Base-by-base conservation (phyloP, 2,888 invertebrate genomes). In the Leptinotarsa juncta region DNA sequence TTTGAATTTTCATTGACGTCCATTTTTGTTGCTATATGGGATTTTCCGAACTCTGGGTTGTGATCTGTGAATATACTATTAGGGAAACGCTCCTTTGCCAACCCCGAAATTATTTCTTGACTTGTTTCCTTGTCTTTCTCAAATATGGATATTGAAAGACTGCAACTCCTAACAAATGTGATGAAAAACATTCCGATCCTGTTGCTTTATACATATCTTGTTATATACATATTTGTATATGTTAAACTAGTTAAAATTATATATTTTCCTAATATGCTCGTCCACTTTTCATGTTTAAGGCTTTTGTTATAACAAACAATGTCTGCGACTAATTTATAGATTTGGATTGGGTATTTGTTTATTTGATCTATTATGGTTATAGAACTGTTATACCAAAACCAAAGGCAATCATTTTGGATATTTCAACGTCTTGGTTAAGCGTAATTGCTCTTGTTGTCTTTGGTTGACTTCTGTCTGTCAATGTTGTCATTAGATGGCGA, bases 271-370 rank as follows among this genome's bases (percentile, higher is more conserved):
- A 77, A 75, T 76, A 77, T 70, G 71, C 73, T 75, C 72, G 76
- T 78, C 73, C 75, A 70, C 73, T 75, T 79, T 79, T 18, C 79
- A 80, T 83, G 81, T 84, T 81, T 81, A 81, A 83, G 82, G 86
- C 85, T 86, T 86, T 84, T 85, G 85, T 86, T 82, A 82, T 86
- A 86, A 86, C 85, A 84, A 84, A 83, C 81, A 81, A 81, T 83
- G 84, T 84, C 82, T 83, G 86, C 86, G 77, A 85, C 84, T 85
- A 85, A 86, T 85, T 72, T 75, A 82, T 79, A 79, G 74, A 77
- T 74, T 78, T 80, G 84, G 83, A 83, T 79, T 83, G 84, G 84
- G 83, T 83, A 80, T 82, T 82, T 80, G 74, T 77, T 81, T 78
- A 42, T 80, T 80, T 77, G 77, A 72, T 75, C 72, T 75, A 74